Evolutionary conservation across 2,113 vertebrate genomes (phyloP), one percentile per base, ranked within the genome.

Genomic region (Prolemur simus): DNA sequence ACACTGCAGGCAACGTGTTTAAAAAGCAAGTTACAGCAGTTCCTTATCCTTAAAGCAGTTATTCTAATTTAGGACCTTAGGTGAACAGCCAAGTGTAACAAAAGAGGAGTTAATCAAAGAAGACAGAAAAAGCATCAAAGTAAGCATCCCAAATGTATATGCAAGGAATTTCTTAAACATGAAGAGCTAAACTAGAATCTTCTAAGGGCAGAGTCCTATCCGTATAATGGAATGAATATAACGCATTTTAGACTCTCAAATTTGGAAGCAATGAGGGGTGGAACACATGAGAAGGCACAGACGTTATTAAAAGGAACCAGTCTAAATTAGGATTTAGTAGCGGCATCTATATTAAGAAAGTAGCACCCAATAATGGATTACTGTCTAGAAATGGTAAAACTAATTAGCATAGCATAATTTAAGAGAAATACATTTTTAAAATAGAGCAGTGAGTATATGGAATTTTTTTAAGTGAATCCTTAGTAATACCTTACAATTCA

Each of bases 301-400:
- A 47, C 68, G 95, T 73, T 93, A 96, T 96, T 94, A 91, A 85
- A 96, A 94, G 83, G 58, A 76, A 87, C n/a, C 60, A 60, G 9
- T 93, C 93, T 96, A 96, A 96, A 69, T 91, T 91, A 80, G 91
- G 87, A 84, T 87, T 88, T 85, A 60, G 94, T 94, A 94, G 95
- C 95, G 82, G 73, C 84, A 73, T 94, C 97, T 97, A 96, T 97
- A 98, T 96, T 91, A 95, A 89, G 96, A 89, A 91, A 87, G 89
- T 54, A 91, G 45, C 84, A 95, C 94, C 83, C 93, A 96, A 94
- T 93, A 96, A 94, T 95, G 94, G 95, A 98, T 95, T 93, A 81
- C 92, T 66, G 68, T 95, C 93, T 97, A 83, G 83, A 97, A 97
- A 77, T 95, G 89, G 94, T 85, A 94, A 80, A 27, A 84, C 87